phyloP scores from a whole-genome alignment of 2,113 vertebrate species.

The Lynx canadensis region DNA sequence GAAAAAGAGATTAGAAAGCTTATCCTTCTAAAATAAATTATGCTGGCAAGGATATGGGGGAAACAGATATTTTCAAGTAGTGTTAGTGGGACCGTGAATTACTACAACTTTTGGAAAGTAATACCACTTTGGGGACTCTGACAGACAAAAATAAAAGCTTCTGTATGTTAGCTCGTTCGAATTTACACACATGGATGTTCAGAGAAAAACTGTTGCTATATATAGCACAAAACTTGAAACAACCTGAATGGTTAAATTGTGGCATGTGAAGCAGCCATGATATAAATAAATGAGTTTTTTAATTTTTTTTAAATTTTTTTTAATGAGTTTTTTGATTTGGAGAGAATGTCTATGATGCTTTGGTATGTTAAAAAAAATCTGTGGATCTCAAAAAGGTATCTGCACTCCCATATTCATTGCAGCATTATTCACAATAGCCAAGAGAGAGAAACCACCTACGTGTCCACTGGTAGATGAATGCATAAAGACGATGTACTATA shows the following conservation, averaged over 20 bases:
- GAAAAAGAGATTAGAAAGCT: constrained; percentile 58
- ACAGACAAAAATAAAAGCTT: constrained; percentile 61
- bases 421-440: neutral
- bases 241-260: neutral
- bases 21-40: constrained; percentile 62
- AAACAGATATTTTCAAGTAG: constrained; percentile 49
- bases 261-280: neutral
- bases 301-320: neutral
- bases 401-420: neutral
- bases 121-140: constrained; percentile 29
- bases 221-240: constrained; percentile 17
- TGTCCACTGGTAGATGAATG: neutral
- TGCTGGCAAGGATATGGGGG: neutral
- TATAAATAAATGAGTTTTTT: neutral
- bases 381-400: neutral
- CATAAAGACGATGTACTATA: neutral
- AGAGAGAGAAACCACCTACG: neutral
- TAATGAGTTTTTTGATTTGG: constrained; percentile 15
- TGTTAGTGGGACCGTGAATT: constrained; percentile 6
- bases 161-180: neutral
- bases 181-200: neutral
- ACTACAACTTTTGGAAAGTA: constrained; percentile 29
- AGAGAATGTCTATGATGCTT: constrained; percentile 2
- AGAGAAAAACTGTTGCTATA: neutral
- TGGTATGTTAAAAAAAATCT: neutral